Conservation (phyloP, 1,140 invertebrate species). For the Ceratosolen fusciceps region DNA sequence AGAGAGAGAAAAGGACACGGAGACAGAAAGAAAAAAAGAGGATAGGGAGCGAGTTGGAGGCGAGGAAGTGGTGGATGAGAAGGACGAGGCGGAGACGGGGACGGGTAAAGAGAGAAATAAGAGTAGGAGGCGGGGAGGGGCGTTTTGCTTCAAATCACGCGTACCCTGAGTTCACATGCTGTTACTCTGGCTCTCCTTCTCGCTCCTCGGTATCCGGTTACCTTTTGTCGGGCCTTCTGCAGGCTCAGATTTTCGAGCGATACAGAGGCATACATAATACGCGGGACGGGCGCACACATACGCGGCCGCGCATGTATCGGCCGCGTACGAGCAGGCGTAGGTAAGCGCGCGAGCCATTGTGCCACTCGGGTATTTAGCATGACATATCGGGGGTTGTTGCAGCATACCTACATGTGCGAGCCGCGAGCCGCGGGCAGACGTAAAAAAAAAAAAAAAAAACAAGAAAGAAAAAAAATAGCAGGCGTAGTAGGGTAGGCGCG, state of each 20-base stretch:
- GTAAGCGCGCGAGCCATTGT: constrained; percentile 54
- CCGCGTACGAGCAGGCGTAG: no score
- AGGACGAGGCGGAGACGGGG: not conserved
- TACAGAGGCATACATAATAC: constrained; percentile 54
- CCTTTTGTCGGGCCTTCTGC: constrained; percentile 61
- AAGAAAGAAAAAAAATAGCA: no score
- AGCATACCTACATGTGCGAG: constrained; percentile 26
- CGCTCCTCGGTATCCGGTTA: constrained; percentile 62
- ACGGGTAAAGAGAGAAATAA: not conserved
- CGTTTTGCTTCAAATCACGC: constrained; percentile 12
- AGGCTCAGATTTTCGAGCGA: constrained; percentile 64
- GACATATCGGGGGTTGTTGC: constrained; percentile 54
- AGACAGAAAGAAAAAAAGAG: not conserved
- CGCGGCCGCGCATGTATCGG: no score
- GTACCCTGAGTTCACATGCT: constrained; percentile 56
- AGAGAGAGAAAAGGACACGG: not conserved
- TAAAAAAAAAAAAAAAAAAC: no score
- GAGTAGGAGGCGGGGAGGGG: not conserved
- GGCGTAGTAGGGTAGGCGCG: constrained; percentile 34
- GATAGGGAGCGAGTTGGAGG: not conserved
- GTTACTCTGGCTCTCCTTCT: constrained; percentile 50
- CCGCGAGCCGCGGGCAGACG: constrained; percentile 21
- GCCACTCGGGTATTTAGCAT: constrained; percentile 62
- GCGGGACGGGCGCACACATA: no score
- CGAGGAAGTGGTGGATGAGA: not conserved